Base-by-base conservation (phyloP, 2,113 vertebrate genomes). In the Manacus vitellinus region DNA sequence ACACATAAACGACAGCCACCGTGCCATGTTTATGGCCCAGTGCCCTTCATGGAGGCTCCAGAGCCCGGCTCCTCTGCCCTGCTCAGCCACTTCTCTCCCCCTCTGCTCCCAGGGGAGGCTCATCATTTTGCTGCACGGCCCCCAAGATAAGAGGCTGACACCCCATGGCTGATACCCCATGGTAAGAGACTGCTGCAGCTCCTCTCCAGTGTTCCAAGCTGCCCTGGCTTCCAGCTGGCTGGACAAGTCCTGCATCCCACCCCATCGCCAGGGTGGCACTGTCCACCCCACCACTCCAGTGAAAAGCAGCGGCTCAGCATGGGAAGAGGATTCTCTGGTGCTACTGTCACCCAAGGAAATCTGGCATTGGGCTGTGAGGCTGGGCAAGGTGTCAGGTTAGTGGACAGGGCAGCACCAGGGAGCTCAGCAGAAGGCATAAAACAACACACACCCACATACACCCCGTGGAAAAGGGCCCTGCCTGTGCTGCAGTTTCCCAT, bases 1-100 rank as follows among this genome's bases (percentile, higher is more conserved):
- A 97, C 96, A 97, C 75, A 91, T 44, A 95, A 95, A 91, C 1
- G 1, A 91, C 89, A 96, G 84, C 74, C 93, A 93, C 70, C 0
- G 3, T 2, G 5, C 66, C 1, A 3, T 6, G 1, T 94, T 97
- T 94, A 97, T 94, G 91, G 85, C 84, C 77, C 77, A 88, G 77
- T 3, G 6, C 71, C 17, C 4, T 24, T 70, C 84, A 54, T 3
- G 16, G n/a, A 39, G 63, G 31, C 24, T 44, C 66, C 52, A 46
- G 35, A 35, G 72, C 37, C 30, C 1, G 1, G 61, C 62, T 75
- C 46, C 73, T 81, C 58, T 13, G 43, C 66, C 30, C 37, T 4
- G 2, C n/a, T 61, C 4, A 0, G 63, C 58, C 41, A 15, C 37
- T 62, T 75, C 68, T 43, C 52, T n/a, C 35, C 19, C 6, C 1